Evolutionary conservation across 2,113 vertebrate genomes (phyloP), one percentile per base, ranked within the genome.

Genomic region (Callospermophilus lateralis): DNA sequence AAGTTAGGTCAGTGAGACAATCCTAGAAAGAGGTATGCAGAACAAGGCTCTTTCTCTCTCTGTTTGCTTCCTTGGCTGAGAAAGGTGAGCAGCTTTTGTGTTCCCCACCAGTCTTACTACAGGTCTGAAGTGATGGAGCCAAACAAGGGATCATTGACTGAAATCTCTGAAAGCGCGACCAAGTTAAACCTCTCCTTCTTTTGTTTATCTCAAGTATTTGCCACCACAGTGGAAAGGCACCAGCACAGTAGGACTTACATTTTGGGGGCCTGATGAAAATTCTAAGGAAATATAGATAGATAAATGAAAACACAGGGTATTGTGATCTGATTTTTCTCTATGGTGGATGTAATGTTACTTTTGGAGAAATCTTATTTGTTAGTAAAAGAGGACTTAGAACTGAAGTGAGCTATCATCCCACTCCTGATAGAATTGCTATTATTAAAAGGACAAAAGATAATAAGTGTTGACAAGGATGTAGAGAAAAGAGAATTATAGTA

Each of bases 221-320:
- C 19, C 28, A 32, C 3, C 17, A 8, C 4, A 20, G 53, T 53
- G 48, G 32, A 2, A 17, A 37, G 32, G 51, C 19, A 20, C 32
- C 34, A 53, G 19, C 32, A 26, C 19, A 74, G 28, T 53, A 12
- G 84, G 79, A 63, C 55, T 90, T 87, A 95, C 51, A 34, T 76
- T 86, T 32, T 48, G 93, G 65, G 20, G 26, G 81, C 8, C 24
- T 30, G 79, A 91, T 96, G 85, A 93, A 39, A 81, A 95, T 92
- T 93, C 92, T 76, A 95, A 91, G 81, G 13, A 37, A 73, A 85
- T 48, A 83, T 74, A 87, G 89, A 79, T 37, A 90, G 53, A 32
- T 61, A 90, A 73, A 65, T 91, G 53, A 93, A 96, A 95, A 83
- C 30, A 84, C 42, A 67, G 34, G 19, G 30, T 65, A 80, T 70